Percentiles rank a stretch among this genome's conserved stretches.
Evolutionary conservation across 2,888 invertebrate genomes (phyloP).

Genomic region (Sepioteuthis lessoniana): DNA sequence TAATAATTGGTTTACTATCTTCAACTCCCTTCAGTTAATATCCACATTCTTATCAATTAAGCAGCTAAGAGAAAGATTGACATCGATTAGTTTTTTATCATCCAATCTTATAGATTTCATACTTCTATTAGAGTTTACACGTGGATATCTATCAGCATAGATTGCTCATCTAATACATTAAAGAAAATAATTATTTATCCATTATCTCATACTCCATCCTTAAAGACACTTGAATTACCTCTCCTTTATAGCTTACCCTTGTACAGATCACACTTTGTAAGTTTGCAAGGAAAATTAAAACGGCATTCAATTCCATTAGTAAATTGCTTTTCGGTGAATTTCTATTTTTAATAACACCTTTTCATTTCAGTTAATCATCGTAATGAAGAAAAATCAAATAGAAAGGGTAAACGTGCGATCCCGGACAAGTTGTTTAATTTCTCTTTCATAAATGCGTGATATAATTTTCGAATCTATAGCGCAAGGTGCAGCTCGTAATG

Average conservation of each 20-base stretch:
- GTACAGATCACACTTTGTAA: not conserved
- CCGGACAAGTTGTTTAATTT: not conserved
- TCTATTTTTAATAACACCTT: not conserved
- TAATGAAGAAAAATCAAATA: not conserved
- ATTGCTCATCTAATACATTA: not conserved
- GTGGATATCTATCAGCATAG: not conserved
- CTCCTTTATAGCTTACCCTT: not conserved
- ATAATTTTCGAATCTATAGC: not conserved
- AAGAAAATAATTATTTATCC: not conserved
- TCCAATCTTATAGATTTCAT: not conserved
- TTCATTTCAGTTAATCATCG: not conserved
- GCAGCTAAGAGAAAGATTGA: too few relatives aligned
- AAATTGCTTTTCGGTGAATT: not conserved
- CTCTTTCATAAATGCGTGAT: not conserved
- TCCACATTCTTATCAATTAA: too few relatives aligned
- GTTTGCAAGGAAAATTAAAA: not conserved
- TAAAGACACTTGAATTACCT: not conserved
- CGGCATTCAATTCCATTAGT: constrained; percentile 8
- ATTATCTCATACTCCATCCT: not conserved
- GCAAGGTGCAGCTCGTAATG: not conserved
- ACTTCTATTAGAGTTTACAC: not conserved
- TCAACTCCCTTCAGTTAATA: too few relatives aligned
- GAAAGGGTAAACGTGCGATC: not conserved
- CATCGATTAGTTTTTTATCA: too few relatives aligned
- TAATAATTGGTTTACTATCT: too few relatives aligned